Evolutionary conservation across 2,113 vertebrate genomes (phyloP), one percentile per base, ranked within the genome.

Genomic region (Turdus rufiventris): DNA sequence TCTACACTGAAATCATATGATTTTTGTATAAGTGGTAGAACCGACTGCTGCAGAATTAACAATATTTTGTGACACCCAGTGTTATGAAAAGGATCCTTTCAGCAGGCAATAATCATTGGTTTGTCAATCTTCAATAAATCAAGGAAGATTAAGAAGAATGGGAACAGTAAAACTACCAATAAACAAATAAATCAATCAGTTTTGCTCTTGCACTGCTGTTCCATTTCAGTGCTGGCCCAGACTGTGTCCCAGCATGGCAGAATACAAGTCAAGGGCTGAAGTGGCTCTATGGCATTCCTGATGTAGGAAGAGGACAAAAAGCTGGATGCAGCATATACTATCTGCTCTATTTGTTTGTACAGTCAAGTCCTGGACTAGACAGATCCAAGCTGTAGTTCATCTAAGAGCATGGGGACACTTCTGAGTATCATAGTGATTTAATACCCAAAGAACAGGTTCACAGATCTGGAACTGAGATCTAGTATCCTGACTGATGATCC

Each of bases 1-100:
- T 95, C 94, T 71, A 84, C 48, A 93, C 85, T 81, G 84, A 96
- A 94, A 97, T 93, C 65, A 90, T 91, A 90, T 74, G 60, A 94
- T 96, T 97, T 95, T 90, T 88, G 63, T 73, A 82, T 77, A 94
- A 88, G 80, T 80, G 65, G 61, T 53, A 95, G 93, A 94, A 91
- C 81, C 91, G 85, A 94, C 83, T 88, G 53, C n/a, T 85, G 74
- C 48, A 91, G 63, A 92, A 85, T 90, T 92, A 77, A 94, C 91
- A 82, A 70, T 89, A 90, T 88, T 96, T 88, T 92, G 80, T 65
- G 82, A 75, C 91, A 91, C n/a, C 54, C 60, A n/a, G 4, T 73
- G 80, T 91, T 79, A 95, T 60, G 56, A 90, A 95, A 93, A 93
- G 63, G 75, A 91, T 63, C 25, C 75, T 93, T 92, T 90, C 66